Evolutionary conservation across 2,888 invertebrate genomes (phyloP).

Genomic region (Epinotia nisella): DNA sequence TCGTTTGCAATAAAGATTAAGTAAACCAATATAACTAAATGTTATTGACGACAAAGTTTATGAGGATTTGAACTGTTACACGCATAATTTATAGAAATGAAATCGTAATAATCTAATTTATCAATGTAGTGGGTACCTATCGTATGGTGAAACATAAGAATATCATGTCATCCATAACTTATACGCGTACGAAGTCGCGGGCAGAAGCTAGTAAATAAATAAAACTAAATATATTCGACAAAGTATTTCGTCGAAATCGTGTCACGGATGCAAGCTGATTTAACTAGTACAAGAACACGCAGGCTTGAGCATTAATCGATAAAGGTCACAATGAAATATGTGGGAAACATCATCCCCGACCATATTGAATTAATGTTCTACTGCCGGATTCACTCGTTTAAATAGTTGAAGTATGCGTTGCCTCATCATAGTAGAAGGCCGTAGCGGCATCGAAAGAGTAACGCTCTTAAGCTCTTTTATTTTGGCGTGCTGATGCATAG

Average conservation of each 20-base stretch:
- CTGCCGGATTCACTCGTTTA: conserved; percentile 13
- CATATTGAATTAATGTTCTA: conserved; percentile 13
- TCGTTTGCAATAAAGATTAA: no score
- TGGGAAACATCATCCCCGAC: conserved; percentile 25
- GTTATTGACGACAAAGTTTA: no score
- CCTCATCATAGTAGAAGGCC: background rate
- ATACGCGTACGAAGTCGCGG: no score
- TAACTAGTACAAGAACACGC: conserved; percentile 24
- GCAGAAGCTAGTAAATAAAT: background rate
- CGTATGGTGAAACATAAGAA: no score
- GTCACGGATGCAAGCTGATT: conserved; percentile 61
- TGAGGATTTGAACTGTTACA: no score
- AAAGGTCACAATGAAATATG: conserved; percentile 27
- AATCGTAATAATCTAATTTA: no score
- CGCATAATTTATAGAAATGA: no score
- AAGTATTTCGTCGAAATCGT: conserved; percentile 64
- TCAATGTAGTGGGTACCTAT: no score
- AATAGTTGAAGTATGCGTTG: conserved; percentile 4
- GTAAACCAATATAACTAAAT: no score
- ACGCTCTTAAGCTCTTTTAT: conserved; percentile 3
- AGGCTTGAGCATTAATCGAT: conserved; percentile 34
- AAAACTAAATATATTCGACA: conserved; percentile 7
- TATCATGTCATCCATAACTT: no score
- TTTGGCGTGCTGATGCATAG: background rate
- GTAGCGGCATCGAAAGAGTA: background rate